Evolutionary conservation across 2,113 vertebrate genomes (phyloP).

Genomic region (Paradoxurus hermaphroditus): DNA sequence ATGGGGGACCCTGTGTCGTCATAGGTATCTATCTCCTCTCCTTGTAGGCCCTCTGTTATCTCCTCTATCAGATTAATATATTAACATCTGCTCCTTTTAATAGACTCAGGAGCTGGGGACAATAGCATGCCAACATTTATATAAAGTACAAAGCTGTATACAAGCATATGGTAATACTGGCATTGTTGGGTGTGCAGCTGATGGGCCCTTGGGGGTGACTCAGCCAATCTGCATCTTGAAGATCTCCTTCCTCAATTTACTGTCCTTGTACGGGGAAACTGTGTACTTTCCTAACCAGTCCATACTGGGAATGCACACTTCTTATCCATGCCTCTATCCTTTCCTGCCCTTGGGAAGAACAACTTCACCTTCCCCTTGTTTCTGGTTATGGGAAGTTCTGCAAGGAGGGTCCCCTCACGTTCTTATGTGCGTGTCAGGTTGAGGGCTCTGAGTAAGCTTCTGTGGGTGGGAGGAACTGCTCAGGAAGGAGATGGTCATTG

Average conservation of each 20-base stretch:
- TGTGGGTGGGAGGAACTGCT: neutral
- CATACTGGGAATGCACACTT: neutral
- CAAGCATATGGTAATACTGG: too few relatives aligned
- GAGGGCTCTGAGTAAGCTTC: neutral
- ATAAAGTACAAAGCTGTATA: neutral
- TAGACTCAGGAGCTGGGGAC: neutral
- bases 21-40: too few relatives aligned
- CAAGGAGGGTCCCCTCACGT: neutral
- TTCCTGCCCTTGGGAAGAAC: neutral
- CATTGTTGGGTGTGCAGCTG: neutral
- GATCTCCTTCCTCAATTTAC: neutral
- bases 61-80: neutral
- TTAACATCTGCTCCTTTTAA: neutral
- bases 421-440: neutral
- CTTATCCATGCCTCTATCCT: neutral
- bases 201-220: neutral
- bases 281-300: neutral
- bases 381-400: neutral
- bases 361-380: neutral
- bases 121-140: too few relatives aligned
- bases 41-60: neutral
- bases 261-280: neutral
- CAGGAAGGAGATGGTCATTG: neutral
- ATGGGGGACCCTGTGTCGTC: neutral
- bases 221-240: neutral